Conservation (phyloP, 2,888 invertebrate genomes). For the Amphipyra berbera region DNA sequence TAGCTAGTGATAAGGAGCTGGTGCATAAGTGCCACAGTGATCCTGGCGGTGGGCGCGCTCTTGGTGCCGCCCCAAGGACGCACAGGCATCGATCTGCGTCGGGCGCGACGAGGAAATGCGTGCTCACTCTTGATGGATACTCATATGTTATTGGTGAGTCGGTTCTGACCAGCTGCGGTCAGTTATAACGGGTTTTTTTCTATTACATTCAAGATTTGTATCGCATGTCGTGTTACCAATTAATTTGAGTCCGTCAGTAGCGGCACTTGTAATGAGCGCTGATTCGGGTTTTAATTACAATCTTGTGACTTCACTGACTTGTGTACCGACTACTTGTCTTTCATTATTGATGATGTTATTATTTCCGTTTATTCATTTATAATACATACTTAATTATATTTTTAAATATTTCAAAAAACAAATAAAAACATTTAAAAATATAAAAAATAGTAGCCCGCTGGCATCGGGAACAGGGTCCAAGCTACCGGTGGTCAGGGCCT, state of each 20-base stretch:
- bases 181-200: conserved; percentile 19
- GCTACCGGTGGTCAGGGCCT: no score
- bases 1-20: conserved; percentile 89
- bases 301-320: conserved; percentile 28
- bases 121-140: conserved; percentile 95
- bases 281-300: conserved; percentile 41
- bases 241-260: conserved; percentile 22
- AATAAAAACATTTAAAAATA: no score
- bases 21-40: conserved; percentile 93
- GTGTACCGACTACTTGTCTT: conserved; percentile 9
- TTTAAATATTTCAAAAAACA: no score
- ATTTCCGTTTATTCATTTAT: no score
- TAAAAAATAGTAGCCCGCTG: no score
- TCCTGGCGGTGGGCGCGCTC: conserved; percentile 89
- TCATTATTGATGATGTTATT: conserved; percentile 18
- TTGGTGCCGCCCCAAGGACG: conserved; percentile 79
- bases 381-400: no score
- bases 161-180: conserved; percentile 14
- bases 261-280: conserved; percentile 34
- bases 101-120: conserved; percentile 93
- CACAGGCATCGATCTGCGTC: conserved; percentile 85
- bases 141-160: conserved; percentile 96
- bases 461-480: no score
- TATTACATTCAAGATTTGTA: conserved; percentile 21
- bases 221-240: conserved; percentile 42